phyloP scores from a whole-genome alignment of 1,140 invertebrate species.

The Drosophila obscura region DNA sequence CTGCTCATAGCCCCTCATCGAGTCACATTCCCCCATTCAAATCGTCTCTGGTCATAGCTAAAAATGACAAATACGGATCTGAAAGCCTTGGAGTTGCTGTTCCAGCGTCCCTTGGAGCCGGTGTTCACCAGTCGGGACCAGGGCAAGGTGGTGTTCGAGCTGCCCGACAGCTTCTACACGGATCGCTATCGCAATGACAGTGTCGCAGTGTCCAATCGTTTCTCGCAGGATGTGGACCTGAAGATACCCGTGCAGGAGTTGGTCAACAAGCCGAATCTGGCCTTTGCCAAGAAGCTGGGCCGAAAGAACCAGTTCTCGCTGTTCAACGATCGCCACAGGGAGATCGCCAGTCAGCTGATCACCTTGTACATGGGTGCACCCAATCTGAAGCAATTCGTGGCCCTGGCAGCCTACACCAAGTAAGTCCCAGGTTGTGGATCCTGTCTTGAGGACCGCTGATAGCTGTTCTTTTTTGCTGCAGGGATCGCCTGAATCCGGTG shows the following conservation, averaged over 20 bases:
- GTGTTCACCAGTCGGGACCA: conserved; percentile 87
- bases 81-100: conserved; percentile 85
- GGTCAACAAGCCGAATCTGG: conserved; percentile 65
- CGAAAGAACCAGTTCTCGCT: conserved; percentile 85
- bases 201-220: conserved; percentile 84
- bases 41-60: neutral
- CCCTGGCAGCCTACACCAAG: conserved; percentile 72
- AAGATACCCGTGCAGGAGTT: conserved; percentile 85
- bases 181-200: conserved; percentile 71
- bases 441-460: neutral
- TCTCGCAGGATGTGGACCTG: conserved; percentile 84
- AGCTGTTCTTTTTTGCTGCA: conserved; percentile 10
- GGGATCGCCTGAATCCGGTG: conserved; percentile 84
- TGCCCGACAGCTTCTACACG: conserved; percentile 85
- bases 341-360: conserved; percentile 85
- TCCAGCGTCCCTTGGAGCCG: conserved; percentile 87
- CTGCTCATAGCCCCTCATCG: neutral
- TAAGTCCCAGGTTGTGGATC: conserved; percentile 13
- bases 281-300: conserved; percentile 54
- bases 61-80: conserved; percentile 62
- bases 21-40: neutral
- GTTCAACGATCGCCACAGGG: conserved; percentile 85
- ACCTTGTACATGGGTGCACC: conserved; percentile 84
- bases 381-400: conserved; percentile 68
- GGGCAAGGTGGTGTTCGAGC: conserved; percentile 86